These are phyloP conservation scores for Lymantria dispar DNA, from an alignment of 2,888 invertebrate species.

Conservation along the genomic window DNA sequence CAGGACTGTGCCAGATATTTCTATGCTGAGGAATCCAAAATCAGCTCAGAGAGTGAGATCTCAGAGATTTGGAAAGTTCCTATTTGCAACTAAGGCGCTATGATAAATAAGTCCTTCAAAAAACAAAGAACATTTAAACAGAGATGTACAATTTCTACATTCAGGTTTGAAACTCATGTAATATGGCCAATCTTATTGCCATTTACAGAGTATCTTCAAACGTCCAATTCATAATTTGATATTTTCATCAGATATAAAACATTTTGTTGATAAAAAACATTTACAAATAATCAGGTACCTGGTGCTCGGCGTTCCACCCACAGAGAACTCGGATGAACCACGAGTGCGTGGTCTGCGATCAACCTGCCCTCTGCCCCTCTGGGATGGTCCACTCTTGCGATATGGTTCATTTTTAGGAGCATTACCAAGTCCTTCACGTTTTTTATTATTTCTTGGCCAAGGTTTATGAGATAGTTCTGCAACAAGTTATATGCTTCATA, in stretches of 20 bases:
- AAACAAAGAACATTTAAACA: too few relatives aligned
- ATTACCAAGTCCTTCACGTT: slow-evolving; percentile 84
- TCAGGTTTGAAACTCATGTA: too few relatives aligned
- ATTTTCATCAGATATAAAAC: neutral
- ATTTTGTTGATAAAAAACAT: neutral
- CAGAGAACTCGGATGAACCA: slow-evolving; percentile 64
- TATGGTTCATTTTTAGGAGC: slow-evolving; percentile 85
- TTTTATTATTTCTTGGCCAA: slow-evolving; percentile 84
- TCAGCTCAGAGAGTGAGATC: too few relatives aligned
- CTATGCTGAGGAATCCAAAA: too few relatives aligned
- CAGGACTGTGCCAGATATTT: too few relatives aligned
- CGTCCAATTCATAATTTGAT: too few relatives aligned
- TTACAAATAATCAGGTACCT: slow-evolving; percentile 58
- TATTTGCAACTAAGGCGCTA: too few relatives aligned
- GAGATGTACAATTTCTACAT: too few relatives aligned
- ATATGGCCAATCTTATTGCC: too few relatives aligned
- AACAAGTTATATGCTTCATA: slow-evolving; percentile 11
- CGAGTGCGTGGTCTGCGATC: slow-evolving; percentile 88
- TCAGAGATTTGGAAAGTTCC: too few relatives aligned
- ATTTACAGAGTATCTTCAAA: too few relatives aligned
- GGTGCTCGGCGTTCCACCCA: slow-evolving; percentile 88
- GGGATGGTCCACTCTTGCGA: slow-evolving; percentile 84
- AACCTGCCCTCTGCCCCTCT: slow-evolving; percentile 85
- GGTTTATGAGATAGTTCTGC: slow-evolving; percentile 79
- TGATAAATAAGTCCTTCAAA: too few relatives aligned